Conservation (phyloP, 2,797 vertebrate species). For the Artibeus jamaicensis region DNA sequence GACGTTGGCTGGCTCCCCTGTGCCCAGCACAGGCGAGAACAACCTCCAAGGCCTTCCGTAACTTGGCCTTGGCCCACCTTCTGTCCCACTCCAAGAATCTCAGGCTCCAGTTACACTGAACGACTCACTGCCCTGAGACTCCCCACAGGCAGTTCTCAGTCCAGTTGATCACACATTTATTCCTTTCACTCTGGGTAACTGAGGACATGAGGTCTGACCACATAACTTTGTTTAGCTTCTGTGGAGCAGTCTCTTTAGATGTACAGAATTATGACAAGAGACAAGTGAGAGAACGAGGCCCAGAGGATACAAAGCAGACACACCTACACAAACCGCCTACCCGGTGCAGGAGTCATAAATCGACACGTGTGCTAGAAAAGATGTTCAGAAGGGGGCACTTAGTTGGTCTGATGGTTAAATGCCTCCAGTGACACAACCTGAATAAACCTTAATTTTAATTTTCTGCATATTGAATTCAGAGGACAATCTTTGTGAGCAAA, state of each 20-base stretch:
- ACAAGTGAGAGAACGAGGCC: not conserved
- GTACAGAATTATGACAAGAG: not conserved
- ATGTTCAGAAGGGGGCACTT: not conserved
- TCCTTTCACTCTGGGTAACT: not conserved
- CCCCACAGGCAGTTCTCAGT: not conserved
- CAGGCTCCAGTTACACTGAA: not conserved
- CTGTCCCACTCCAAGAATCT: not conserved
- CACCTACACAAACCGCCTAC: not conserved
- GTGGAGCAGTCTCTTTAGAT: not conserved
- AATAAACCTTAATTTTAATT: not conserved
- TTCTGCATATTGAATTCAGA: not conserved
- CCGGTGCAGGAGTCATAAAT: not conserved
- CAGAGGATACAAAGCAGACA: not conserved
- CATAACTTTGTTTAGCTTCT: not conserved
- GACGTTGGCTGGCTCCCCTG: too few species aligned
- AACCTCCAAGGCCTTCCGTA: not conserved
- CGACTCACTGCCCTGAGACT: not conserved
- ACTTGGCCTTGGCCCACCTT: not conserved
- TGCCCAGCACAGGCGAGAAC: fast-evolving
- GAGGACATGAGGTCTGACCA: not conserved
- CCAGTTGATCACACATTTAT: not conserved
- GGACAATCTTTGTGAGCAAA: not conserved
- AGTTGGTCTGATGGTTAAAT: not conserved
- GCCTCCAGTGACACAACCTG: not conserved
- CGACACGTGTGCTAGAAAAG: not conserved